A percentile compares a stretch with the other conserved stretches of the same genome.
Evolutionary conservation across 2,888 invertebrate species (phyloP).

Genomic region (Lasioglossum zephyrum): DNA sequence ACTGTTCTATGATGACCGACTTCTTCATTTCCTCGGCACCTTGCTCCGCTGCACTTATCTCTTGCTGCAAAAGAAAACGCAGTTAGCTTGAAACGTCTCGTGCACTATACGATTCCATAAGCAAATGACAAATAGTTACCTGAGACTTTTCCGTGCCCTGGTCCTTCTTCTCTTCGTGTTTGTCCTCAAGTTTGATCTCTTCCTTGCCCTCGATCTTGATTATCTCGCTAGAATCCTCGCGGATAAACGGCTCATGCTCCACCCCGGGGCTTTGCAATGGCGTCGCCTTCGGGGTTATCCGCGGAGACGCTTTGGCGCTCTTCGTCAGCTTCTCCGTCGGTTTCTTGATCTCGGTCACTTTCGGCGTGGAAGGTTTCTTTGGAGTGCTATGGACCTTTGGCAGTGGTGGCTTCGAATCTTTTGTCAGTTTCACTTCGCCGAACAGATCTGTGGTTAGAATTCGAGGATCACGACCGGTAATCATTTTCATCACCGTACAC

Average conservation of each 20-base stretch:
- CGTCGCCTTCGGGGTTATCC: conserved; percentile 85
- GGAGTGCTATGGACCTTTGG: conserved; percentile 85
- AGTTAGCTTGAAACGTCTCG: background rate
- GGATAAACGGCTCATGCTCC: conserved; percentile 82
- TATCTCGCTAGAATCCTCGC: conserved; percentile 78
- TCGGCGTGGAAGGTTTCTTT: conserved; percentile 83
- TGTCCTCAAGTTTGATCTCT: conserved; percentile 73
- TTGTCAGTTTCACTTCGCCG: conserved; percentile 84
- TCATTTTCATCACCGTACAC: background rate
- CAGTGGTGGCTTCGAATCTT: conserved; percentile 88
- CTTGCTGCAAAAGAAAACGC: conserved; percentile 41
- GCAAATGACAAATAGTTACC: conserved; percentile 31
- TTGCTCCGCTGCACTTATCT: conserved; percentile 55
- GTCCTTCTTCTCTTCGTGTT: conserved; percentile 78
- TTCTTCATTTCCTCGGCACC: conserved; percentile 53
- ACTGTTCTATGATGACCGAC: conserved; percentile 57
- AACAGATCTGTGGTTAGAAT: conserved; percentile 73
- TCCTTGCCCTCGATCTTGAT: conserved; percentile 76
- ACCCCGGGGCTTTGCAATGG: conserved; percentile 86
- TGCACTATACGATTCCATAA: background rate
- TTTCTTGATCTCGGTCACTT: conserved; percentile 73
- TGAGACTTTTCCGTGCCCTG: conserved; percentile 79
- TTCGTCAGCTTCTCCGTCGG: conserved; percentile 79
- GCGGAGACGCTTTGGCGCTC: conserved; percentile 83
- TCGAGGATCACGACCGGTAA: background rate